These are phyloP conservation scores for Hydraecia micacea DNA, from an alignment of 2,888 invertebrate species.

Conservation along the genomic window DNA sequence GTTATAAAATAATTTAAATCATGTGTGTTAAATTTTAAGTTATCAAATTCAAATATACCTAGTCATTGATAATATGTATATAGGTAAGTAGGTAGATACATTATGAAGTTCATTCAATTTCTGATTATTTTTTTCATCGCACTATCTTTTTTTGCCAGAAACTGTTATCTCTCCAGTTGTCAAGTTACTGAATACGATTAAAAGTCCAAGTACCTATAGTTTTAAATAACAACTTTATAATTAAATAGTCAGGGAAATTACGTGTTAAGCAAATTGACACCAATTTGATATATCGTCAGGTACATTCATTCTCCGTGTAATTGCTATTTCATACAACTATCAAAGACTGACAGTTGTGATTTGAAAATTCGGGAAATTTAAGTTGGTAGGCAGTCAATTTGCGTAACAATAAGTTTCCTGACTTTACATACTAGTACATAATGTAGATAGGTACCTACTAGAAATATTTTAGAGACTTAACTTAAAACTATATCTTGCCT, in stretches of 20 bases:
- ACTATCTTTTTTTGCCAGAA: background rate
- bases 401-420: background rate
- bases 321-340: background rate
- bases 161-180: background rate
- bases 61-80: background rate
- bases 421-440: background rate
- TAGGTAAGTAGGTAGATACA: background rate
- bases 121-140: background rate
- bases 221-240: background rate
- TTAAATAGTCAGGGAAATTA: background rate
- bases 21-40: background rate
- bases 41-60: background rate
- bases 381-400: background rate
- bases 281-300: background rate
- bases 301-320: background rate
- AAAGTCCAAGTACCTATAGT: background rate
- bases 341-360: background rate
- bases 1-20: background rate
- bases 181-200: background rate
- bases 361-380: background rate
- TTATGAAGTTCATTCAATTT: background rate
- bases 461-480: background rate
- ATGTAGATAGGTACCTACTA: background rate
- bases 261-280: background rate
- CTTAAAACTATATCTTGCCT: background rate